Conservation (phyloP, 2,888 invertebrate genomes). For the Sipha maydis region DNA sequence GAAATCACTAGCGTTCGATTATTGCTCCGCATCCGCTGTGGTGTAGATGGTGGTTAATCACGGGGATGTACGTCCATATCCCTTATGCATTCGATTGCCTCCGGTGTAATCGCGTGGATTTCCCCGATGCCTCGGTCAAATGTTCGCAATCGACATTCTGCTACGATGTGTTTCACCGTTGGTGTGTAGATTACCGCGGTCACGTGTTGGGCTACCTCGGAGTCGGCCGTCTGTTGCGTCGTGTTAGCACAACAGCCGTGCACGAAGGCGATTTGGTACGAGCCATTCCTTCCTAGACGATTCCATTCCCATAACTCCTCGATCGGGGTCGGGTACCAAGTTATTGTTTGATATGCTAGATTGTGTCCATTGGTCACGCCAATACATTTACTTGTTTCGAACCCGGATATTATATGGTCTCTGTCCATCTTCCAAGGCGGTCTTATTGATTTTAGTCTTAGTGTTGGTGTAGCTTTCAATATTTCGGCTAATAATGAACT, state of each 20-base stretch:
- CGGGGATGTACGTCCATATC: background rate
- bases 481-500: too few relatives aligned
- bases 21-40: background rate
- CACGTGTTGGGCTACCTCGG: background rate
- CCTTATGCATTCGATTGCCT: too few relatives aligned
- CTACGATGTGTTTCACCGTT: background rate
- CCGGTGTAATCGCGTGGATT: background rate
- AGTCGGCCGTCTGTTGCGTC: background rate
- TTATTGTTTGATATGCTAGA: background rate
- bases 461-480: background rate
- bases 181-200: background rate
- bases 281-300: background rate
- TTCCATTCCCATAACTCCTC: constrained; percentile 3
- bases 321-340: constrained; percentile 7
- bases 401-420: background rate
- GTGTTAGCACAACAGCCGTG: background rate
- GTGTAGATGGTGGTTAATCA: background rate
- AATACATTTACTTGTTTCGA: background rate
- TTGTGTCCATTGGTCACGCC: background rate
- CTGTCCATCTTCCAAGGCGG: background rate
- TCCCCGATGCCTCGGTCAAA: too few relatives aligned
- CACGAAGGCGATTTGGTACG: background rate
- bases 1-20: background rate
- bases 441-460: background rate
- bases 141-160: background rate